Conservation (phyloP, 2,113 vertebrate genomes). For the Catagonus wagneri region DNA sequence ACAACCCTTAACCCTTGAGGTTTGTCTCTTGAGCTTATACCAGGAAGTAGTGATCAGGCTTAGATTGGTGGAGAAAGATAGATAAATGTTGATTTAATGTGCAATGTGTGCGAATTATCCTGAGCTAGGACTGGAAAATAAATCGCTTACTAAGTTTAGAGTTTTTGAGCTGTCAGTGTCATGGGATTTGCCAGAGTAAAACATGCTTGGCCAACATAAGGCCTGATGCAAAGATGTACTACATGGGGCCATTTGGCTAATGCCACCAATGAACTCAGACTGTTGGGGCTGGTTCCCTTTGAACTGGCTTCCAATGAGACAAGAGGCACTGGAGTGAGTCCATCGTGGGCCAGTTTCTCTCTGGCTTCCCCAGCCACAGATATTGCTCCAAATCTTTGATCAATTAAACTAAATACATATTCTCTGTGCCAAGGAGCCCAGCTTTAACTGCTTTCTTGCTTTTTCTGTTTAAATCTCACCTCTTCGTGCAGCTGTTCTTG, state of each 20-base stretch:
- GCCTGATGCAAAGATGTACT: background rate
- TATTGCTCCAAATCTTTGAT: background rate
- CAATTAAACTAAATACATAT: conserved; percentile 5
- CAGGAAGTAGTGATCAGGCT: conserved; percentile 10
- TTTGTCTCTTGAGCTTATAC: background rate
- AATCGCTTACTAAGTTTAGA: background rate
- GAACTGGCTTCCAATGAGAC: background rate
- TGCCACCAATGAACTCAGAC: background rate
- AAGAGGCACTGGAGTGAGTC: background rate
- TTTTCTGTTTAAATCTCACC: background rate
- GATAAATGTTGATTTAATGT: conserved; percentile 27
- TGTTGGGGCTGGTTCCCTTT: conserved; percentile 8
- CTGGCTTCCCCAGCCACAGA: background rate
- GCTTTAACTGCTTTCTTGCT: background rate
- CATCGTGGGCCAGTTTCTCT: background rate
- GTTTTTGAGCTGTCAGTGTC: background rate
- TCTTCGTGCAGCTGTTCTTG: conserved; percentile 1
- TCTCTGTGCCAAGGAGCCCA: background rate
- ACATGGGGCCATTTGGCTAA: background rate
- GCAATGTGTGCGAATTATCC: conserved; percentile 28
- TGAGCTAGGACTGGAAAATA: conserved; percentile 54
- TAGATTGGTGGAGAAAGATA: conserved; percentile 23
- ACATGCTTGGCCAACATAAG: background rate
- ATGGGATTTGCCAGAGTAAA: conserved; percentile 38
- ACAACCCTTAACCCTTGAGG: background rate